Percentiles rank a stretch among this genome's conserved stretches.
These are phyloP conservation scores for Trissoscelio sp. DNA, from an alignment of 2,888 invertebrate genomes.

Conservation along the genomic window DNA sequence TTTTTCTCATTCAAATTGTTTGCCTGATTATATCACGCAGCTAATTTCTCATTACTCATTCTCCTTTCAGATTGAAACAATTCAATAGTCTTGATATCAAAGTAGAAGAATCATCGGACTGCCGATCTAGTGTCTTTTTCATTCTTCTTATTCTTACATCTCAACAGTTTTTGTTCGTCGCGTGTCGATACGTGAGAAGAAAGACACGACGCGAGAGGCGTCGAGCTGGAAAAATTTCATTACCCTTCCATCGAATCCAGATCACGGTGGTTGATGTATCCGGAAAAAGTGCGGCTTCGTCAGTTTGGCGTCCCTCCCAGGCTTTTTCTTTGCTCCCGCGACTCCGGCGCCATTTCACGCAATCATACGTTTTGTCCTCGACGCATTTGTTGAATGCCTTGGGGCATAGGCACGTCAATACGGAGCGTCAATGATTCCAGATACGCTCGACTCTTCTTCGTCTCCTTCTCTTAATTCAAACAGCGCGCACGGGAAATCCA, in stretches of 20 bases:
- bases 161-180: not conserved
- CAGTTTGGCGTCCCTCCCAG: conserved; percentile 62
- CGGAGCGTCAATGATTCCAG: conserved; percentile 53
- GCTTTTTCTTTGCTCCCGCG: conserved; percentile 61
- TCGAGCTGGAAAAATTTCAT: conserved; percentile 78
- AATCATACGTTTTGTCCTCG: conserved; percentile 64
- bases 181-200: conserved; percentile 46
- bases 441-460: conserved; percentile 14
- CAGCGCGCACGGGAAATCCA: conserved; percentile 53
- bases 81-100: no score
- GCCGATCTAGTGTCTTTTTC: conserved; percentile 25
- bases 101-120: no score
- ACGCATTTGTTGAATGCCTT: conserved; percentile 55
- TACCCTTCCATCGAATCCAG: conserved; percentile 76
- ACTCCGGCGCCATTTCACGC: conserved; percentile 55
- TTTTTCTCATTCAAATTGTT: no score
- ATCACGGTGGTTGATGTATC: conserved; percentile 73
- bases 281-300: conserved; percentile 74
- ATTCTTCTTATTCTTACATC: not conserved
- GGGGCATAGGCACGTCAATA: conserved; percentile 52
- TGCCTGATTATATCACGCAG: no score
- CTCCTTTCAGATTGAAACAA: no score
- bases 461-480: conserved; percentile 47
- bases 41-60: no score
- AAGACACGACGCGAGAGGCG: conserved; percentile 34